Percentiles rank a stretch among this genome's conserved stretches.
These are phyloP conservation scores for Riparia riparia DNA, from an alignment of 2,113 vertebrate genomes.

Conservation along the genomic window DNA sequence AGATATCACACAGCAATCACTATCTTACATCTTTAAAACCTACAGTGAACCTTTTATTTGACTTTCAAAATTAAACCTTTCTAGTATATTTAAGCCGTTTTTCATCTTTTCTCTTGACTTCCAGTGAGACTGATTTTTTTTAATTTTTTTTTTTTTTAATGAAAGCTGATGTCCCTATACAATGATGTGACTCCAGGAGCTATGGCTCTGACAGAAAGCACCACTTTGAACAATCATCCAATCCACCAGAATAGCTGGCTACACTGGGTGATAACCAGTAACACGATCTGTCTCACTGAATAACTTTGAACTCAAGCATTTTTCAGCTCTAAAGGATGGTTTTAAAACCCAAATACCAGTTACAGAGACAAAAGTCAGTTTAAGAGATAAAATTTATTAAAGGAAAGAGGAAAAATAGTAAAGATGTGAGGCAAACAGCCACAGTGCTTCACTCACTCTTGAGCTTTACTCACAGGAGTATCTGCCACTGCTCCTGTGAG, in stretches of 20 bases:
- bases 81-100: neutral
- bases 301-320: neutral
- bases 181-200: neutral
- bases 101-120: neutral
- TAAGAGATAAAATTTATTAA: neutral
- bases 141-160: neutral
- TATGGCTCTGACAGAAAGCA: neutral
- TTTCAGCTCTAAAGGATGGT: neutral
- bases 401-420: neutral
- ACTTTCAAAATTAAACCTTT: neutral
- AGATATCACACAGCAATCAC: neutral
- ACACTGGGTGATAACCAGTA: neutral
- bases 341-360: neutral
- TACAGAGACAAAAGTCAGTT: neutral
- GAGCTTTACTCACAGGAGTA: neutral
- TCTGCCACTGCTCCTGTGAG: neutral
- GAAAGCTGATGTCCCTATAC: neutral
- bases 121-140: neutral
- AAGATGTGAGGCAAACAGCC: neutral
- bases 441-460: neutral
- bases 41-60: neutral
- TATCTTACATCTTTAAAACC: neutral
- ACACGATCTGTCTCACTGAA: fast-evolving
- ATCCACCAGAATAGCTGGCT: neutral
- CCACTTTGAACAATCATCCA: neutral